Conservation (phyloP, 2,113 vertebrate species). For the Eulemur rufifrons region DNA sequence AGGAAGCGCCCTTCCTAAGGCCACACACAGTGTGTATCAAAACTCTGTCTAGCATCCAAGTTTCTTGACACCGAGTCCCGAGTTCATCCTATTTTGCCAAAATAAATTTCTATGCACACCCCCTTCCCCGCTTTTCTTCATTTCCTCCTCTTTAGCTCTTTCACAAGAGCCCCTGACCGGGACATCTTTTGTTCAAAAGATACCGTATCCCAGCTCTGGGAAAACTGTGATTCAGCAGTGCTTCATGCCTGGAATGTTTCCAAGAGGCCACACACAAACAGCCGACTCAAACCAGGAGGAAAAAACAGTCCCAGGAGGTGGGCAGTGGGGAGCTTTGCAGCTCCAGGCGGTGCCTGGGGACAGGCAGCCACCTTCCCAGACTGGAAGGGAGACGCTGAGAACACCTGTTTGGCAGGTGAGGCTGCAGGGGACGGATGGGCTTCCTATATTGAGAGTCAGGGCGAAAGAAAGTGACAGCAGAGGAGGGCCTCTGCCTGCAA, state of each 20-base stretch:
- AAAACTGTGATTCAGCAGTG: neutral
- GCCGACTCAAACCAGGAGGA: neutral
- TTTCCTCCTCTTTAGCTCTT: neutral
- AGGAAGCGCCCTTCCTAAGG: neutral
- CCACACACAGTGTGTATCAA: neutral
- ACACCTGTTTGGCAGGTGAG: accelerated
- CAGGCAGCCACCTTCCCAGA: neutral
- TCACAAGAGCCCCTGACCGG: neutral
- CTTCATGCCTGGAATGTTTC: neutral
- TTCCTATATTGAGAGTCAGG: neutral
- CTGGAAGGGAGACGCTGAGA: neutral
- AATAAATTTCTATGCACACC: neutral
- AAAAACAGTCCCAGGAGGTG: neutral
- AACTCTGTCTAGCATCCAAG: neutral
- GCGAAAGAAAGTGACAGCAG: neutral
- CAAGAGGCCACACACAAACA: slow-evolving; percentile 40
- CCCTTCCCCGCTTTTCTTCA: neutral
- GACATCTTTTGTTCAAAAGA: neutral
- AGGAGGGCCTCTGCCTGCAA: neutral
- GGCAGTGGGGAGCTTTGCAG: neutral
- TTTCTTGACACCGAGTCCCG: neutral
- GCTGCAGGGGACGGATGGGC: too few relatives aligned
- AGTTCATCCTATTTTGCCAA: neutral
- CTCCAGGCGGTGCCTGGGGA: neutral
- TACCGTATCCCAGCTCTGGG: neutral